phyloP scores from a whole-genome alignment of 64 coral and sea anemone genomes.

The Exaiptasia diaphana region DNA sequence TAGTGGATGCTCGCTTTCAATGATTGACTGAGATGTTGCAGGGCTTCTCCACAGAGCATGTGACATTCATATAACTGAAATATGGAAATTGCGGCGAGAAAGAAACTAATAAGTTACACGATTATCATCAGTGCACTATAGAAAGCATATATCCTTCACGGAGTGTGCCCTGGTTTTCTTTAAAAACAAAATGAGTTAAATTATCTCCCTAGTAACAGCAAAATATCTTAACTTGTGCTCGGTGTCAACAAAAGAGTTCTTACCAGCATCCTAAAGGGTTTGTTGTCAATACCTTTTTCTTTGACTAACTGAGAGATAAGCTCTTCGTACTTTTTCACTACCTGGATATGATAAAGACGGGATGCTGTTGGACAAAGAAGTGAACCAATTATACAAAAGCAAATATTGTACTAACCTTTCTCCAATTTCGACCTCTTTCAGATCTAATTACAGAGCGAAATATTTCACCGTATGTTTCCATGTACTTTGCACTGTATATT shows the following conservation, averaged over 20 bases:
- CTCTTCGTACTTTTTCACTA: conserved; percentile 3
- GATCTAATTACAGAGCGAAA: no score
- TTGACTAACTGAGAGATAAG: background rate
- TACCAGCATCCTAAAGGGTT: conserved; percentile 14
- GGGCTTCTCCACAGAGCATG: background rate
- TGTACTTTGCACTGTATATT: no score
- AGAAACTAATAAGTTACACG: background rate
- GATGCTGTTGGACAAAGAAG: no score
- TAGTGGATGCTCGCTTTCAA: background rate
- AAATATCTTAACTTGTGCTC: background rate
- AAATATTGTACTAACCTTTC: no score
- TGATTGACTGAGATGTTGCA: background rate
- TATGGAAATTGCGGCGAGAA: background rate
- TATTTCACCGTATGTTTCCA: no score
- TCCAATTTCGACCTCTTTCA: no score
- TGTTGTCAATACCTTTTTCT: background rate
- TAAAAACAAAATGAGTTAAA: background rate
- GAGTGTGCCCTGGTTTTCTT: background rate
- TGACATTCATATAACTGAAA: conserved; percentile 5
- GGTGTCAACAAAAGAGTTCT: background rate
- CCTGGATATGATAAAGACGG: no score
- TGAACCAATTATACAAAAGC: no score
- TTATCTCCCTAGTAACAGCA: background rate
- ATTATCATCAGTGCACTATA: background rate
- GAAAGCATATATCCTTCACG: background rate